Base-by-base conservation (phyloP, 2,888 invertebrate genomes). In the Athalia rosae region DNA sequence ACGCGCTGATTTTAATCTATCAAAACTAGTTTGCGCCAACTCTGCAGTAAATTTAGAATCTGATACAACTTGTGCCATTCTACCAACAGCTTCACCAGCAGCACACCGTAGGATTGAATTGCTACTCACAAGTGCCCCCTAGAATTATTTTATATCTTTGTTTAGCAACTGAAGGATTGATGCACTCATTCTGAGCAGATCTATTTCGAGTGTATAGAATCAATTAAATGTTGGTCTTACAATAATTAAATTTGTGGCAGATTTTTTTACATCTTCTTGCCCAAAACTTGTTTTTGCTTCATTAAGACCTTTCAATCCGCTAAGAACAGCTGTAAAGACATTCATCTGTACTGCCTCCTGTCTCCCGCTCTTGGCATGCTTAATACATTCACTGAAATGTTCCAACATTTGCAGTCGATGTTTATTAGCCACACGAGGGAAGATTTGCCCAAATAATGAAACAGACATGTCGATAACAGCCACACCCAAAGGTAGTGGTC, bases 291-390 rank as follows among this genome's bases (percentile, higher is more conserved):
- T 94, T 91, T 98, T 98, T 76, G 94, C 94, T 85, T 98, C 98
- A 7, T 96, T 96, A 4, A 98, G 90, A 28, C 95, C 95, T 87
- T 97, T 95, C 84, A 99, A 91, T 0, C 98, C 98, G 83, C 97
- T 94, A 71, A 99, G 90, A 45, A 99, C 91, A 0, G 99, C 98
- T 0, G 98, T 97, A 89, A 98, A 97, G 76, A 99, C 96, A 89
- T 99, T 99, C 91, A 98, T 95, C 90, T 99, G 98, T 15, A 96
- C 95, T 0, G 98, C 98, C 89, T 99, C 98, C 86, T 98, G 98
- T 9, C 98, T 93, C 0, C 95, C 94, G 9, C 97, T 97, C 87
- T 98, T 98, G 0, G 98, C 97, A 87, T 97, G 96, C 84, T 95
- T 95, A 83, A 99, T 97, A 88, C 98, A 98, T 88, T 99, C 99